phyloP scores from a whole-genome alignment of 2,797 vertebrate species.

The Rhyacichthys aspro region DNA sequence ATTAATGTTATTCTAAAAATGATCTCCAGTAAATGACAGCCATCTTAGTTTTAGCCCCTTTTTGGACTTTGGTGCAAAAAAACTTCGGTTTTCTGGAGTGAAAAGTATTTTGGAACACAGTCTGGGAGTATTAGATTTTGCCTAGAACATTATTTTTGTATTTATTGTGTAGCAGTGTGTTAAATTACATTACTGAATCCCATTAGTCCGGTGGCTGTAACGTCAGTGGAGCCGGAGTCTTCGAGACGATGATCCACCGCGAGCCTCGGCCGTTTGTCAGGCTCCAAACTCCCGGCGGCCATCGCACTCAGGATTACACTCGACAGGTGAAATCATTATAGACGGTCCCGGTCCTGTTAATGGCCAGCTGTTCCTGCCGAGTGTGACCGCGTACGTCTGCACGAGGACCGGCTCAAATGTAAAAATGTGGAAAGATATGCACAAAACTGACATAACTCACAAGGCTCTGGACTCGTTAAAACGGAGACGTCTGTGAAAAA shows the following conservation, averaged over 20 bases:
- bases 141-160: too few relatives aligned
- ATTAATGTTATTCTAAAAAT: too few relatives aligned
- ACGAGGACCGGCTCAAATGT: slow-evolving; percentile 26
- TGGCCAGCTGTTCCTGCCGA: slow-evolving; percentile 41
- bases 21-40: too few relatives aligned
- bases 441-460: not conserved
- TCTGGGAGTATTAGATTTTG: too few relatives aligned
- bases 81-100: too few relatives aligned
- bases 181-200: too few relatives aligned
- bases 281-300: slow-evolving; percentile 72
- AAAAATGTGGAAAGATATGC: slow-evolving; percentile 44
- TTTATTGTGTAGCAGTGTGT: too few relatives aligned
- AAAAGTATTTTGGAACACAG: too few relatives aligned
- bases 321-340: slow-evolving; percentile 73
- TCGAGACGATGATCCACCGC: slow-evolving; percentile 63
- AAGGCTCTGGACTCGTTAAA: slow-evolving; percentile 7
- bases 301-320: slow-evolving; percentile 51
- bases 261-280: slow-evolving; percentile 74
- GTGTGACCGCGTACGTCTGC: slow-evolving; percentile 24
- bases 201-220: slow-evolving; percentile 60
- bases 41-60: too few relatives aligned
- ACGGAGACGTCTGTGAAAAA: too few relatives aligned
- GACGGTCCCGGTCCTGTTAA: slow-evolving; percentile 52
- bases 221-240: slow-evolving; percentile 67
- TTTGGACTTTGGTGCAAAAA: too few relatives aligned